A percentile compares a stretch with the other conserved stretches of the same genome.
Evolutionary conservation across 2,113 vertebrate genomes (phyloP).

Genomic region (Pedionomus torquatus): DNA sequence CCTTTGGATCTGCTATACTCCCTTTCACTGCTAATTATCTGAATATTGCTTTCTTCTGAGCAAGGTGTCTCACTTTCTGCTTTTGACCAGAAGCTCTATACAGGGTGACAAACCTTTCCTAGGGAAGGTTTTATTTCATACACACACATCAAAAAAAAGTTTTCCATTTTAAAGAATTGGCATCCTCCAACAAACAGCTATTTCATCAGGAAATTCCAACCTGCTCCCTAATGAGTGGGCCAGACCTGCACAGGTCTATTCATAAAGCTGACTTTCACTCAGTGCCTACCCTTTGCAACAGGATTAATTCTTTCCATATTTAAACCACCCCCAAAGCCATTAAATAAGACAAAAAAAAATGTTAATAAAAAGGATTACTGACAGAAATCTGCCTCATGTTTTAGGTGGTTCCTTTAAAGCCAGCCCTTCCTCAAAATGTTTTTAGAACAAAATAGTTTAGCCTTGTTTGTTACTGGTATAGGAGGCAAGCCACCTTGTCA

Average conservation of each 20-base stretch:
- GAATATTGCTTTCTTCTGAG: not conserved
- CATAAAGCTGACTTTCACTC: not conserved
- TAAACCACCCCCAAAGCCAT: not conserved
- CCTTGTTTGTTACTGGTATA: not conserved
- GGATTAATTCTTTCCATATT: not conserved
- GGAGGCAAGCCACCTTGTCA: not conserved
- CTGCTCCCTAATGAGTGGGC: not conserved
- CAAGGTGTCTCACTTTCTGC: not conserved
- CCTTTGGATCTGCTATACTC: not conserved
- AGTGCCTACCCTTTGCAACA: not conserved
- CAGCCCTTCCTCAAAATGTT: not conserved
- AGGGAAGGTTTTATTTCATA: not conserved
- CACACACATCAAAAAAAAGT: not conserved
- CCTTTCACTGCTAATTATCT: not conserved
- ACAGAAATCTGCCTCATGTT: not conserved
- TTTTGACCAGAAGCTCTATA: not conserved
- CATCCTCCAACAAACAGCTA: not conserved
- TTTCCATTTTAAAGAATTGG: not conserved
- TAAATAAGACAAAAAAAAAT: constrained; percentile 8
- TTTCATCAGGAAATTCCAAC: not conserved
- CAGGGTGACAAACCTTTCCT: not conserved
- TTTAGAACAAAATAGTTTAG: not conserved
- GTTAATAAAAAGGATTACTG: constrained; percentile 6
- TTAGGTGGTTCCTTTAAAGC: not conserved
- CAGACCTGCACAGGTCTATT: constrained; percentile 1